Conservation (phyloP, 2,797 vertebrate genomes). For the Arvicola amphibius region DNA sequence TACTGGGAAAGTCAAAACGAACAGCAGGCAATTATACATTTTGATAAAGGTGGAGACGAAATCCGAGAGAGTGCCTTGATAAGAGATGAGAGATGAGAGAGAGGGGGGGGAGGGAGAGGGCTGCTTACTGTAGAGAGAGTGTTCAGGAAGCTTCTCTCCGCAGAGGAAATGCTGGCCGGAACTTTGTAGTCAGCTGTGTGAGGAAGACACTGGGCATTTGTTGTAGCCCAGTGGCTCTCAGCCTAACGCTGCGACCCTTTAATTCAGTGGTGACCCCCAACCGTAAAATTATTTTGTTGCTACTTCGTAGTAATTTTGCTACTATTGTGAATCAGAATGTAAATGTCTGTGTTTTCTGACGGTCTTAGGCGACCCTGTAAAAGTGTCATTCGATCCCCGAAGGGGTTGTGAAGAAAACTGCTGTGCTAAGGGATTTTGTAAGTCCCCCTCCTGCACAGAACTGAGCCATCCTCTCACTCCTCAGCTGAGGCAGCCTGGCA, state of each 20-base stretch:
- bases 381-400: background rate
- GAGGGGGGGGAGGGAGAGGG: no score
- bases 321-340: background rate
- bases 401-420: background rate
- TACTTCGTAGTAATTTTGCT: background rate
- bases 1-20: background rate
- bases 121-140: background rate
- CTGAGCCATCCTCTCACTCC: background rate
- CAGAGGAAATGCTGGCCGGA: background rate
- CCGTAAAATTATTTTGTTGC: no score
- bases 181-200: background rate
- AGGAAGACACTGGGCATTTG: background rate
- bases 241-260: background rate
- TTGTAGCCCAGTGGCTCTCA: background rate
- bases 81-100: background rate
- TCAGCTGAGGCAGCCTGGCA: background rate
- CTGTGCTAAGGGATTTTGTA: background rate
- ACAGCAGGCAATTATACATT: background rate
- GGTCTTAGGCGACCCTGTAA: background rate
- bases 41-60: background rate
- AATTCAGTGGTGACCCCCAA: background rate
- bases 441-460: background rate
- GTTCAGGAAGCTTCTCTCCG: background rate
- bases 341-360: background rate
- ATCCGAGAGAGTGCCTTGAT: background rate